Evolutionary conservation across 2,113 vertebrate genomes (phyloP).

Genomic region (Carassius auratus): DNA sequence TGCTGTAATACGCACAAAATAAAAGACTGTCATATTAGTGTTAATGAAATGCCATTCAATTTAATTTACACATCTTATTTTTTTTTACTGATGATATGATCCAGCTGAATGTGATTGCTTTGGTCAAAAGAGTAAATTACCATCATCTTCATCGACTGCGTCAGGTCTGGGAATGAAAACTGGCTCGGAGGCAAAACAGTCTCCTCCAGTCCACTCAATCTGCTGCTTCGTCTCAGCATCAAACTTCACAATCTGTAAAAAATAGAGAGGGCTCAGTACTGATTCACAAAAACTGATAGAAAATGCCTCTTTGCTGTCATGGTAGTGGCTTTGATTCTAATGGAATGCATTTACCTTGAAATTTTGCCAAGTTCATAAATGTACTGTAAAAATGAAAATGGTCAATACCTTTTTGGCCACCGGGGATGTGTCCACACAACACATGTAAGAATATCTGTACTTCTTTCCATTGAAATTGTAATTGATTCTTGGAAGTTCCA

Average conservation of each 20-base stretch:
- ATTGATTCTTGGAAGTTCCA: conserved; percentile 91
- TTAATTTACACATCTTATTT: too few species aligned
- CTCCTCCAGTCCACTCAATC: conserved; percentile 78
- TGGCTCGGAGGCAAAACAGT: conserved; percentile 84
- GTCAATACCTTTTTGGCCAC: conserved; percentile 75
- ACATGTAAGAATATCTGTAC: conserved; percentile 82
- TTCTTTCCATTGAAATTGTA: conserved; percentile 84
- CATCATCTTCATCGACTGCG: conserved; percentile 86
- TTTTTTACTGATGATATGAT: neutral
- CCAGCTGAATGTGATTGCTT: neutral
- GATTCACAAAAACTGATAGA: neutral
- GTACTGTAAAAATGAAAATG: neutral
- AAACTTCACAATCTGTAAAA: conserved; percentile 81
- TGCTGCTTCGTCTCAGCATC: conserved; percentile 80
- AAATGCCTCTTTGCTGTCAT: neutral
- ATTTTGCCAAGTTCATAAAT: neutral
- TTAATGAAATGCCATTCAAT: too few species aligned
- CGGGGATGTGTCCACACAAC: conserved; percentile 73
- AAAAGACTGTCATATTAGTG: too few species aligned
- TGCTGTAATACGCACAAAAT: too few species aligned
- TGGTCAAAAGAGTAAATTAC: conserved; percentile 71
- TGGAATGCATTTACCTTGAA: neutral
- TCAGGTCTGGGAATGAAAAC: conserved; percentile 84
- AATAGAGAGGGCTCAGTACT: neutral
- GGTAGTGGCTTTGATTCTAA: neutral